Evolutionary conservation across 1,140 invertebrate genomes (phyloP).

Genomic region (Leptinotarsa texana): DNA sequence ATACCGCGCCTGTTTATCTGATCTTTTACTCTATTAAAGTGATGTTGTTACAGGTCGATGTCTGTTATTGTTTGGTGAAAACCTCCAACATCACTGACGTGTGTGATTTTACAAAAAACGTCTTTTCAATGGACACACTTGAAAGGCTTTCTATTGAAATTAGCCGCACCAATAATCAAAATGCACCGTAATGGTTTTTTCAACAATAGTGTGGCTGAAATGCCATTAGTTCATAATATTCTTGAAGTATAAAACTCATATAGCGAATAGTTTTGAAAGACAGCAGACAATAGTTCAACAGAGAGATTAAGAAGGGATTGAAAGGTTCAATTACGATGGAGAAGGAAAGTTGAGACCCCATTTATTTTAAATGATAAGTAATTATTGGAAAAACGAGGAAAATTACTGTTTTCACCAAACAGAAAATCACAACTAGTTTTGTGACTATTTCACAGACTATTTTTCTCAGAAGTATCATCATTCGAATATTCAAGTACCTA

Average conservation of each 20-base stretch:
- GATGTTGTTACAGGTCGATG: slow-evolving; percentile 24
- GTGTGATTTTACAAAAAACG: slow-evolving; percentile 26
- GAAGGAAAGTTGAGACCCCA: no score
- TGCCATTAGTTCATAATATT: slow-evolving; percentile 22
- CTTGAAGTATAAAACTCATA: background rate
- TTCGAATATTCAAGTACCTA: no score
- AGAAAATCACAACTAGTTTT: no score
- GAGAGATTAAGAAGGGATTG: background rate
- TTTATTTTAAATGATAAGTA: no score
- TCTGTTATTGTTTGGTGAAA: slow-evolving; percentile 28
- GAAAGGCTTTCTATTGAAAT: slow-evolving; percentile 25
- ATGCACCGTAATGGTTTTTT: slow-evolving; percentile 15
- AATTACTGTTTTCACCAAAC: no score
- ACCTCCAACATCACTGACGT: slow-evolving; percentile 18
- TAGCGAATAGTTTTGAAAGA: slow-evolving; percentile 3
- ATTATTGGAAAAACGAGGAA: no score
- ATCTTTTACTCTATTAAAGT: slow-evolving; percentile 25
- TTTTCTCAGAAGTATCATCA: no score
- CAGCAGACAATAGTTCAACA: background rate
- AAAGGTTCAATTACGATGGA: background rate
- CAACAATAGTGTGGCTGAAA: slow-evolving; percentile 17
- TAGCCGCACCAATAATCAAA: slow-evolving; percentile 21
- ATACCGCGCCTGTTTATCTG: slow-evolving; percentile 27
- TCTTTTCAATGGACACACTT: slow-evolving; percentile 19
- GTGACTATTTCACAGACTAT: no score